Evolutionary conservation across 2,113 vertebrate genomes (phyloP), one percentile per base, ranked within the genome.

Genomic region (Corythaeola cristata): DNA sequence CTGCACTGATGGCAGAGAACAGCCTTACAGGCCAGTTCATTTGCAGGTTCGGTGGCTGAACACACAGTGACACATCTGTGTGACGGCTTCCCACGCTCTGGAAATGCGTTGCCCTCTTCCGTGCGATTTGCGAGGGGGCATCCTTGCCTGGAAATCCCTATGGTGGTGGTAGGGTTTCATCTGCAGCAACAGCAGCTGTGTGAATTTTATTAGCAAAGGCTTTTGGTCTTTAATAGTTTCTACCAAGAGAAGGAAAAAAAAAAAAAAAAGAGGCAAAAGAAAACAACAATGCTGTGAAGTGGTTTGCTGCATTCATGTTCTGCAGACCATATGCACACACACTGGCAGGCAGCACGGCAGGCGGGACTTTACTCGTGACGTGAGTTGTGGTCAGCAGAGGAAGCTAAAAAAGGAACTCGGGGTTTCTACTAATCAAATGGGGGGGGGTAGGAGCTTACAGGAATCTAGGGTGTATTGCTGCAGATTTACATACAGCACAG

Each of bases 301-400:
- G 93, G 82, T 97, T 96, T 94, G 94, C 76, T 95, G 95, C 64
- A 59, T 86, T 94, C 82, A 83, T 87, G 87, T 73, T 88, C 93
- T 97, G 88, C 78, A 92, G 90, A 85, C 89, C 93, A 97, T 92
- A 92, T 92, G 96, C 86, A 95, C 77, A 89, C 63, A 94, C 1
- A 4, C 86, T 90, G 79, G 84, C 87, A 95, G 59, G 50, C 95
- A 93, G 63, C 52, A 49, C 20, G 83, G 82, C 94, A 95, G 90
- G 93, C 85, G 15, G 92, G 92, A 91, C 94, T 93, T 78, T 33
- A 72, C 86, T 96, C 35, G 5, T 97, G 95, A 97, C 94, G 93
- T 62, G 90, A 39, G 93, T 83, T 97, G 96, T 95, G 95, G 96
- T 94, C 96, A 97, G 52, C 64, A 97, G 94, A 94, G 96, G 96